A percentile compares a stretch with the other conserved stretches of the same genome.
These are phyloP conservation scores for Leptoclinus maculatus DNA, from an alignment of 2,797 vertebrate genomes.

Conservation along the genomic window DNA sequence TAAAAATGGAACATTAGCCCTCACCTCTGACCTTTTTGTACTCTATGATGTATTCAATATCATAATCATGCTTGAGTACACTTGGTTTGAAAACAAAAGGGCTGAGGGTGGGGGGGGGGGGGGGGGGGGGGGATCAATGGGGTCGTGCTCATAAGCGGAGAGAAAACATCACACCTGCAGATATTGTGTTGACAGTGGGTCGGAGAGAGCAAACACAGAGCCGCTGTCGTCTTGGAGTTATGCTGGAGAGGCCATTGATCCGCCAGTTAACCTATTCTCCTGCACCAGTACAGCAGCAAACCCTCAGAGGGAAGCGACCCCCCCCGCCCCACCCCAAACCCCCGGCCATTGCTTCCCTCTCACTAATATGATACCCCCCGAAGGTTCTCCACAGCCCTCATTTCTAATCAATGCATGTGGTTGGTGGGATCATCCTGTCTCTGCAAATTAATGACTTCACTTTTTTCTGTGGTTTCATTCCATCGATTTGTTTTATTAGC, in stretches of 20 bases:
- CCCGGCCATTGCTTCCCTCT: conserved; percentile 71
- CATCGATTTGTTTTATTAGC: conserved; percentile 87
- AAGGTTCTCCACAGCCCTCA: conserved; percentile 79
- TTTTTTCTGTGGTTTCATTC: conserved; percentile 84
- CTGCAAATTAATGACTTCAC: conserved; percentile 86
- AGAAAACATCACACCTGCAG: conserved; percentile 76
- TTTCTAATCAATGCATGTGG: conserved; percentile 84
- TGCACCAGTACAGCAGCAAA: conserved; percentile 72
- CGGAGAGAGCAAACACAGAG: conserved; percentile 66
- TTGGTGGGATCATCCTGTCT: conserved; percentile 85
- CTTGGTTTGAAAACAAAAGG: conserved; percentile 54
- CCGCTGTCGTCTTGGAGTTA: conserved; percentile 53
- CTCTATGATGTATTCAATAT: conserved; percentile 79
- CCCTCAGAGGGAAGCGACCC: conserved; percentile 50
- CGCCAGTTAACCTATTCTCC: conserved; percentile 77
- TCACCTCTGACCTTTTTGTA: conserved; percentile 82
- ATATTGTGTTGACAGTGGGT: conserved; percentile 73
- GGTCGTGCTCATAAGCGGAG: conserved; percentile 52
- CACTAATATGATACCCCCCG: conserved; percentile 83
- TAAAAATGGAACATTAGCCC: conserved; percentile 76
- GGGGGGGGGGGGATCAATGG: conserved; percentile 33
- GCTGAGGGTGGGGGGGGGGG: not conserved
- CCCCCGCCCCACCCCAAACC: conserved; percentile 32
- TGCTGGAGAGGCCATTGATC: conserved; percentile 79
- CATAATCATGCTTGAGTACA: conserved; percentile 80